Percentiles rank a stretch among this genome's conserved stretches.
phyloP scores from a whole-genome alignment of 2,888 invertebrate species.

The Cactoblastis cactorum region DNA sequence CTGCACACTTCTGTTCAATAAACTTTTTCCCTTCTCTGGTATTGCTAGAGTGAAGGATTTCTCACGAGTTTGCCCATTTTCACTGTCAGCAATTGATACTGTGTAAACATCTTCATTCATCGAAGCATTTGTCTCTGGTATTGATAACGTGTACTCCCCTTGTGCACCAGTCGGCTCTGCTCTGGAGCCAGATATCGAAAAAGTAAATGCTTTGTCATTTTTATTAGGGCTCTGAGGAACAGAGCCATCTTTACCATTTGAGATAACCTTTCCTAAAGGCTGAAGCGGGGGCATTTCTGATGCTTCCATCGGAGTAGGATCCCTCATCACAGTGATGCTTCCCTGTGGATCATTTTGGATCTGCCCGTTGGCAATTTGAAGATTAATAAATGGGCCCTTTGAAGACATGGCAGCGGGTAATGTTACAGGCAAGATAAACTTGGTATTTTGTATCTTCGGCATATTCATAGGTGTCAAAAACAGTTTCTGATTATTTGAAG shows the following conservation, averaged over 20 bases:
- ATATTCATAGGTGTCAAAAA: conserved; percentile 78
- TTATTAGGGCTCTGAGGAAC: conserved; percentile 51
- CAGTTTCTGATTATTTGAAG: conserved; percentile 73
- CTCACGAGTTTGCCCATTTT: conserved; percentile 57
- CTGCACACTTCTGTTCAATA: conserved; percentile 57
- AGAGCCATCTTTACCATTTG: conserved; percentile 56
- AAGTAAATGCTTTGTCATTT: conserved; percentile 57
- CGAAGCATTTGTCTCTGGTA: conserved; percentile 72
- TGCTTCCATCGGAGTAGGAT: conserved; percentile 47
- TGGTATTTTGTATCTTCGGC: conserved; percentile 78
- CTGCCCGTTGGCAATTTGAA: conserved; percentile 84
- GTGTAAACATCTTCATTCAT: conserved; percentile 78
- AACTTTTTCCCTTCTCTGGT: conserved; percentile 69
- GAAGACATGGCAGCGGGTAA: conserved; percentile 77
- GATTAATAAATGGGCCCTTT: conserved; percentile 81
- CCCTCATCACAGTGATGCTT: conserved; percentile 81
- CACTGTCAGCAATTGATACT: conserved; percentile 73
- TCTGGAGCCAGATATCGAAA: conserved; percentile 69
- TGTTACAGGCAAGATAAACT: conserved; percentile 74
- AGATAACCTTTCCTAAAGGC: conserved; percentile 53
- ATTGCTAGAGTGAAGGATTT: conserved; percentile 68
- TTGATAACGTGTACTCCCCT: conserved; percentile 71
- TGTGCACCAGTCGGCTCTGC: conserved; percentile 73
- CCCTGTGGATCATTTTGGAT: conserved; percentile 80
- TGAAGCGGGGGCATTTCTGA: conserved; percentile 68